A percentile compares a stretch with the other conserved stretches of the same genome.
These are phyloP conservation scores for Cyclophora punctaria DNA, from an alignment of 2,888 invertebrate genomes.

Conservation along the genomic window DNA sequence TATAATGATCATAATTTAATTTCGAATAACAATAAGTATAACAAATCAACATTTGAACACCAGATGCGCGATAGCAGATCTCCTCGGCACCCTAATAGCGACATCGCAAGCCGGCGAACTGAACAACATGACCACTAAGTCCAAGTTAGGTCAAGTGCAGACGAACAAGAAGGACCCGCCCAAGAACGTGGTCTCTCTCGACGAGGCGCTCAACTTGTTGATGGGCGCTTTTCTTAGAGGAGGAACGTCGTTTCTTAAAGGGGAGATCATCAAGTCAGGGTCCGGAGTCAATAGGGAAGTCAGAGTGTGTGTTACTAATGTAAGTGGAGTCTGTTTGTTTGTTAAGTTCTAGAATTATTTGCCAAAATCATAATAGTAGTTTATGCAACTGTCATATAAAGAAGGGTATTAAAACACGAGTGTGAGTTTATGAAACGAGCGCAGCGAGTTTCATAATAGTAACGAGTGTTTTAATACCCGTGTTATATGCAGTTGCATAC, in stretches of 20 bases:
- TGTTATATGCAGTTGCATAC: no score
- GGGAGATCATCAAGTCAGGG: conserved; percentile 96
- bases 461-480: no score
- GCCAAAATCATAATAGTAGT: no score
- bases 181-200: conserved; percentile 83
- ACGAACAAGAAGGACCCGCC: conserved; percentile 78
- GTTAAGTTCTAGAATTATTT: no score
- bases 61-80: conserved; percentile 90
- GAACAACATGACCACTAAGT: conserved; percentile 48
- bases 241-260: conserved; percentile 94
- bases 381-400: no score
- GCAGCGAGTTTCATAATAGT: no score
- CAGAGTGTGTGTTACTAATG: conserved; percentile 97
- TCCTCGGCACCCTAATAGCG: conserved; percentile 91
- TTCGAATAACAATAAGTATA: no score
- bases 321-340: conserved; percentile 58
- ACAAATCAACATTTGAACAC: neutral
- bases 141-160: conserved; percentile 56
- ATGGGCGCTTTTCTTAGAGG: conserved; percentile 96
- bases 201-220: conserved; percentile 92
- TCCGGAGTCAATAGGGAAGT: conserved; percentile 96
- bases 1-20: no score
- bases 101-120: conserved; percentile 85
- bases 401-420: no score
- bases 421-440: no score